phyloP scores from a whole-genome alignment of 2,797 vertebrate species.

The Antrozous pallidus region DNA sequence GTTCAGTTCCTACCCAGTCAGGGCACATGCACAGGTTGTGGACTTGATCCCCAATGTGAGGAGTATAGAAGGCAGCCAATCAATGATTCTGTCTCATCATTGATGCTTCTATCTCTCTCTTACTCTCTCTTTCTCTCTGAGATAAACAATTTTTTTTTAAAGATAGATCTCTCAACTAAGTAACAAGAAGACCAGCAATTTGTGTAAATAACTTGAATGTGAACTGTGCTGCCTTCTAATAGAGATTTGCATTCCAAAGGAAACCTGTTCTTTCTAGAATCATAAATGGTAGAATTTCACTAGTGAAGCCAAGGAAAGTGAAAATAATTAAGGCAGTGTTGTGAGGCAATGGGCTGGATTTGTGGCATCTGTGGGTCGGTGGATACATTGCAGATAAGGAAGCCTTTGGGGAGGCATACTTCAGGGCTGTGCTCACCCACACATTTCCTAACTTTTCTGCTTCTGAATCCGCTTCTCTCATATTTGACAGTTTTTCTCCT shows the following conservation, averaged over 20 bases:
- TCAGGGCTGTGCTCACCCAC: not conserved
- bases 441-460: not conserved
- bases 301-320: not conserved
- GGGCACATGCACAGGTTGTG: too few species aligned
- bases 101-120: too few species aligned
- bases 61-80: too few species aligned
- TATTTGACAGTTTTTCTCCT: not conserved
- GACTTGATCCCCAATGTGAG: too few species aligned
- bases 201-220: not conserved
- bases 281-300: not conserved
- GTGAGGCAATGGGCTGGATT: not conserved
- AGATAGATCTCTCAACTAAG: not conserved
- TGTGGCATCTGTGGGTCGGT: not conserved
- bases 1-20: too few species aligned
- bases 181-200: not conserved
- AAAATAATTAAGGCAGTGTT: not conserved
- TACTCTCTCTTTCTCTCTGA: too few species aligned
- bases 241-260: constrained; percentile 17
- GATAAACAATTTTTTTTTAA: not conserved
- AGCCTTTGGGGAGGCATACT: not conserved
- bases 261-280: not conserved
- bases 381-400: not conserved
- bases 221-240: not conserved
- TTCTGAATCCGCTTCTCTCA: not conserved
- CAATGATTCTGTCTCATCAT: too few species aligned